Percentiles rank a stretch among this genome's conserved stretches.
These are phyloP conservation scores for Dendrophyllia cribrosa DNA, from an alignment of 64 coral and sea anemone genomes.

Conservation along the genomic window DNA sequence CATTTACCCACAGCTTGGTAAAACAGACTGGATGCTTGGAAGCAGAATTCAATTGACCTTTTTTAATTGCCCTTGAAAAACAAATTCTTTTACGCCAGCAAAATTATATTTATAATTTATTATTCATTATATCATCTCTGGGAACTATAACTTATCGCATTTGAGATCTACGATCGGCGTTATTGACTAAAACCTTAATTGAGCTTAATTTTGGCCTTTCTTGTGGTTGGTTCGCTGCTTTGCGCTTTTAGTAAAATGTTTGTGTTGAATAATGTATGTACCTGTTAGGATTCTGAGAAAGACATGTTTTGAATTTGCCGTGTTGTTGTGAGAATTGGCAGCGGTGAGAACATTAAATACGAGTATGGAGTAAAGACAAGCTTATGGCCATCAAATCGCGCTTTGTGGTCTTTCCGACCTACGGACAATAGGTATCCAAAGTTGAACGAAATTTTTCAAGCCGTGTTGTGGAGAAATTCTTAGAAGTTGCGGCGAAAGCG, in stretches of 20 bases:
- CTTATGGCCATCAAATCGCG: not conserved
- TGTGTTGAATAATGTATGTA: constrained; percentile 44
- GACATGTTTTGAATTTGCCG: constrained; percentile 15
- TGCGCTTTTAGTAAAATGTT: constrained; percentile 9
- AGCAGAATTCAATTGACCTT: too few relatives aligned
- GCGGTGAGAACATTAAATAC: not conserved
- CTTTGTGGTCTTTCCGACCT: not conserved
- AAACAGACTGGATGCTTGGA: too few relatives aligned
- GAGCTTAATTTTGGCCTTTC: not conserved
- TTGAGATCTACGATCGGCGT: not conserved
- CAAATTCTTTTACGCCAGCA: too few relatives aligned
- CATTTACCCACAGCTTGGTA: too few relatives aligned
- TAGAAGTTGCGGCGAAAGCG: not conserved
- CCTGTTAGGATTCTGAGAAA: not conserved
- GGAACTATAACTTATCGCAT: too few relatives aligned
- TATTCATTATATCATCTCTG: too few relatives aligned
- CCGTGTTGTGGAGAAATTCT: not conserved
- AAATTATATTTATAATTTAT: too few relatives aligned
- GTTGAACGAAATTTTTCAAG: not conserved
- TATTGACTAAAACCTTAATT: not conserved
- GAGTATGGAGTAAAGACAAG: too few relatives aligned
- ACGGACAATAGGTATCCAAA: too few relatives aligned
- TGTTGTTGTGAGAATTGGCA: not conserved
- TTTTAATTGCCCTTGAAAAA: too few relatives aligned
- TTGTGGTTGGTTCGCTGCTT: constrained; percentile 28